Conservation (phyloP, 2,113 vertebrate genomes). For the Astatotilapia flaviijosephi region DNA sequence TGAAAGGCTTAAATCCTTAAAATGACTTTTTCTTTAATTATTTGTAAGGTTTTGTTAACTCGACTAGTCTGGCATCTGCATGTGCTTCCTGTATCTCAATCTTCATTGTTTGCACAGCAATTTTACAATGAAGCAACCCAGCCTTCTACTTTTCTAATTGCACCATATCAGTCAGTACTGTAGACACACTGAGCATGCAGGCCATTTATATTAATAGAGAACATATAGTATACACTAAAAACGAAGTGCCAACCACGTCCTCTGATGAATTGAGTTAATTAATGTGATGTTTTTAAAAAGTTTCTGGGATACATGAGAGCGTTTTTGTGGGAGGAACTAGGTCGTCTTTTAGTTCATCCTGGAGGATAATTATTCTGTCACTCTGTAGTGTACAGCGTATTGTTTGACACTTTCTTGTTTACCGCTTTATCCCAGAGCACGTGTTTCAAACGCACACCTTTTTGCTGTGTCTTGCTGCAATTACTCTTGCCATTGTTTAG, state of each 20-base stretch:
- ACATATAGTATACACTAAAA: background rate
- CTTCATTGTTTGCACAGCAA: slow-evolving; percentile 36
- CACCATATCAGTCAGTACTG: background rate
- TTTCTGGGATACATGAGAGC: background rate
- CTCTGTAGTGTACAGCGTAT: background rate
- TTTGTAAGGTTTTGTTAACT: background rate
- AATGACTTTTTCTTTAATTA: background rate
- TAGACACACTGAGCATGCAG: background rate
- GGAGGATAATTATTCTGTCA: background rate
- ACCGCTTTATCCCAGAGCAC: background rate
- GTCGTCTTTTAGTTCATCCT: background rate
- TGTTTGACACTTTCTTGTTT: background rate
- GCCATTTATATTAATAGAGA: background rate
- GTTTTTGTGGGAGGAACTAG: background rate
- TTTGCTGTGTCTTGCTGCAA: background rate
- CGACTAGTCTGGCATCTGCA: background rate
- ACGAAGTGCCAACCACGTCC: background rate
- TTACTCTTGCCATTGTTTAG: background rate
- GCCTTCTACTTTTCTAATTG: background rate
- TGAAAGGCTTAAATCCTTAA: background rate
- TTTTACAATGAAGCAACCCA: slow-evolving; percentile 21
- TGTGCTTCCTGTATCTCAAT: background rate
- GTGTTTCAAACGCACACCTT: background rate
- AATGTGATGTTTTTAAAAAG: background rate
- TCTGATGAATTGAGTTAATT: background rate